These are phyloP conservation scores for Steinernema carpocapsae DNA, from an alignment of 2,888 invertebrate species.

Conservation along the genomic window DNA sequence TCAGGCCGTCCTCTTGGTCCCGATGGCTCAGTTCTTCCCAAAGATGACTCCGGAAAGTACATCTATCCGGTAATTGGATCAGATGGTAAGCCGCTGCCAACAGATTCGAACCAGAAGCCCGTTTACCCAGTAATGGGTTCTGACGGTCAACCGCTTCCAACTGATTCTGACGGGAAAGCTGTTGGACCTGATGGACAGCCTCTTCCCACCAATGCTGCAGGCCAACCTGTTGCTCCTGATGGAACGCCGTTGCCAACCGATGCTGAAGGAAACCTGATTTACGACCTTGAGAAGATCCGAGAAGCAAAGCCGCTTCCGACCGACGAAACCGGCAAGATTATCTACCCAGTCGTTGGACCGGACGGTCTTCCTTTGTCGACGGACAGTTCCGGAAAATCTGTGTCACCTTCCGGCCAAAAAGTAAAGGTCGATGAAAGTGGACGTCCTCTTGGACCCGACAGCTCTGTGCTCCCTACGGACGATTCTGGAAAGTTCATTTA, in stretches of 20 bases:
- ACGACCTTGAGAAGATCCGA: neutral
- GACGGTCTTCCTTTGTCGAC: constrained; percentile 41
- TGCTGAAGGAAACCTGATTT: constrained; percentile 36
- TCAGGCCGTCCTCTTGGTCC: constrained; percentile 44
- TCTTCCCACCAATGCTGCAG: constrained; percentile 46
- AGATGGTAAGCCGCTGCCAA: constrained; percentile 45
- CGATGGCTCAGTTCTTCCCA: constrained; percentile 49
- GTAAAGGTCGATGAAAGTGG: constrained; percentile 43
- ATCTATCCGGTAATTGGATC: constrained; percentile 25
- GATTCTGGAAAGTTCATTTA: constrained; percentile 44
- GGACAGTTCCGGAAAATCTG: constrained; percentile 44
- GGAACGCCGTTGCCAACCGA: constrained; percentile 30
- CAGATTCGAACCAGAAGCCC: constrained; percentile 38
- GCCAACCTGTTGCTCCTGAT: constrained; percentile 21
- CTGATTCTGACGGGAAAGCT: neutral
- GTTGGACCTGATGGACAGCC: constrained; percentile 43
- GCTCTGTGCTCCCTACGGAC: constrained; percentile 48
- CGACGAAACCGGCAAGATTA: constrained; percentile 37
- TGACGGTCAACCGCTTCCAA: constrained; percentile 3
- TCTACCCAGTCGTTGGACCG: constrained; percentile 39
- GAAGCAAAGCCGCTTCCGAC: constrained; percentile 8
- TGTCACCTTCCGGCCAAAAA: constrained; percentile 42
- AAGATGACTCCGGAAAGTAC: constrained; percentile 47
- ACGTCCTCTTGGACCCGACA: constrained; percentile 44
- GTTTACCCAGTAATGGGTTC: constrained; percentile 47